A percentile compares a stretch with the other conserved stretches of the same genome.
Conservation (phyloP, 2,797 vertebrate species). For the Chelmon rostratus region DNA sequence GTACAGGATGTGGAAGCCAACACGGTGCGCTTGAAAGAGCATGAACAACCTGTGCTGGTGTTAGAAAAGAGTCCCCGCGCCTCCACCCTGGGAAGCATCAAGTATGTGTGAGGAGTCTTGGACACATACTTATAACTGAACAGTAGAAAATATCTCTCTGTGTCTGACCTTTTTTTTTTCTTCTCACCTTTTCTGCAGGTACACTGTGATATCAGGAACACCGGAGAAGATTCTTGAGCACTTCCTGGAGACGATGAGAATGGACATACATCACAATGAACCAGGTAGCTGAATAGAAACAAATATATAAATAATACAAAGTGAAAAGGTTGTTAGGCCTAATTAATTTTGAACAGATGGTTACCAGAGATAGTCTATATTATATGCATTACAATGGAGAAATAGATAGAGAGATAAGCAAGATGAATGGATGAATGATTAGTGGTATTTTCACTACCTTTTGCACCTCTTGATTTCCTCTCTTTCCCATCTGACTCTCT, state of each 20-base stretch:
- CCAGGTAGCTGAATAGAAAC: constrained; percentile 76
- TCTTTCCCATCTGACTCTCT: constrained; percentile 8
- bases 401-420: background rate
- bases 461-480: background rate
- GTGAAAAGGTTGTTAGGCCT: background rate
- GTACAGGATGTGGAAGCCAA: constrained; percentile 98
- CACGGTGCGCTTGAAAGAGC: constrained; percentile 98
- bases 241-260: constrained; percentile 96
- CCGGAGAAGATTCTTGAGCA: constrained; percentile 99
- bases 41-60: constrained; percentile 96
- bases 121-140: background rate
- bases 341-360: background rate
- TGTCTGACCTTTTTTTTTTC: background rate
- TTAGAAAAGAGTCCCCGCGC: constrained; percentile 95
- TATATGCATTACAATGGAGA: background rate
- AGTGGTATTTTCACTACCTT: background rate
- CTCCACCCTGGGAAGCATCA: constrained; percentile 91
- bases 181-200: constrained; percentile 80
- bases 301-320: background rate
- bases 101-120: constrained; percentile 62
- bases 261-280: constrained; percentile 93
- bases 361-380: background rate
- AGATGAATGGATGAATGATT: background rate
- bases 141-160: background rate
- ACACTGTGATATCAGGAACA: constrained; percentile 98